Base-by-base conservation (phyloP, 30 jellyfish, hydroid and myxozoan genomes). In the Pseudorhiza aurosa region DNA sequence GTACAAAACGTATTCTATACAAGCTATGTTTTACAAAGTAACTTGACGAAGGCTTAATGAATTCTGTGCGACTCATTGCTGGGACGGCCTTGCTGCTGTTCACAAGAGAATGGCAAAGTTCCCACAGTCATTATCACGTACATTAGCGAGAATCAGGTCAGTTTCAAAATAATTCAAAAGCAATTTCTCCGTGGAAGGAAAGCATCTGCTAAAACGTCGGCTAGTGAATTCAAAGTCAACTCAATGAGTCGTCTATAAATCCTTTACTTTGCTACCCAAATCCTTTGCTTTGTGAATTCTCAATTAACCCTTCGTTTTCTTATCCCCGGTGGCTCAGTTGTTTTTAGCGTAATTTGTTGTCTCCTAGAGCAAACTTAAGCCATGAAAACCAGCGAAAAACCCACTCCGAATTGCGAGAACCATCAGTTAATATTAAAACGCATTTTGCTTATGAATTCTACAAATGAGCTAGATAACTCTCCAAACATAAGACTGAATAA, bases 321-420 rank as follows among this genome's bases (percentile, higher is more conserved):
- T 53, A 53, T 53, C 67, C 67, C 67, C 67, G 67, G 67, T 53
- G 67, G 35, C 24, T 53, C 35, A 53, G 67, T 53, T 53, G 67
- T 53, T 19, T 53, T 53, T 53, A 53, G 35, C 36, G 24, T 22
- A 15, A 53, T 1, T 4, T 53, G 67, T 53, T 53, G 67, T 53
- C 24, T 53, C 24, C 35, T 53, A 33, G 22, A 53, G 67, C 67
- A 53, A 53, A 53, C 67, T 17, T 18, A 53, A 53, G 24, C 67
- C 67, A 1, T 53, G 29, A 39, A 39, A 39, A 39, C 50, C 50
- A 5, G 50, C 50, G 50, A 53, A 53, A 53, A 53, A 53, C 3
- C 67, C n/a, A 18, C 24, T 22, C 67, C 19, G 8, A 36, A 53
- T 53, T 15, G 35, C 24, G 22, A 53, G 24, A 53, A 6, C 24